Conservation (phyloP, 2,888 invertebrate genomes). For the Drepanosiphum platanoidis region DNA sequence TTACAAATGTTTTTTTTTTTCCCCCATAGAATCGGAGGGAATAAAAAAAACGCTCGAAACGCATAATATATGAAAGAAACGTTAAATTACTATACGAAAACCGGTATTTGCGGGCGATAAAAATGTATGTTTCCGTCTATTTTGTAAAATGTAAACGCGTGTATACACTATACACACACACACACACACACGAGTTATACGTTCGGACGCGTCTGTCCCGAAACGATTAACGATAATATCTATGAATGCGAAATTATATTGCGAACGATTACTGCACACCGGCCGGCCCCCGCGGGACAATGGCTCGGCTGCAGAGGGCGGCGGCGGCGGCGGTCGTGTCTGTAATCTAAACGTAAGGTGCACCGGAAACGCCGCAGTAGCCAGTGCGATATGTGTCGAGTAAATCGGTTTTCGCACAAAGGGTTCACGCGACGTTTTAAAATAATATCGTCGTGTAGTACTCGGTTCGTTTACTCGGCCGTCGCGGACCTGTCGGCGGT, state of each 20-base stretch:
- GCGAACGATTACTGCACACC: neutral
- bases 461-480: neutral
- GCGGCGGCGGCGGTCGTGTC: no score
- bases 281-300: neutral
- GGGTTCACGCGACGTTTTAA: neutral
- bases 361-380: conserved; percentile 32
- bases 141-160: conserved; percentile 14
- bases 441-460: conserved; percentile 14
- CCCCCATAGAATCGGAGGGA: neutral
- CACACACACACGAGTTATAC: neutral
- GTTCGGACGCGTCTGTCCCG: neutral
- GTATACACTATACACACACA: no score
- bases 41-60: neutral
- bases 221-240: conserved; percentile 4
- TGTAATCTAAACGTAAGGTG: neutral
- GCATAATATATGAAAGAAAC: neutral
- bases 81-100: neutral
- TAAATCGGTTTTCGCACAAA: conserved; percentile 6
- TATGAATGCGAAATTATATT: conserved; percentile 2
- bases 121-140: conserved; percentile 18
- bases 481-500: neutral
- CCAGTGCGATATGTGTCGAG: conserved; percentile 22
- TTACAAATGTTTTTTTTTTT: neutral
- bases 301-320: neutral
- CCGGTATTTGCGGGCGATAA: conserved; percentile 32